Evolutionary conservation across 2,113 vertebrate species (phyloP).

Genomic region (Scomber japonicus): DNA sequence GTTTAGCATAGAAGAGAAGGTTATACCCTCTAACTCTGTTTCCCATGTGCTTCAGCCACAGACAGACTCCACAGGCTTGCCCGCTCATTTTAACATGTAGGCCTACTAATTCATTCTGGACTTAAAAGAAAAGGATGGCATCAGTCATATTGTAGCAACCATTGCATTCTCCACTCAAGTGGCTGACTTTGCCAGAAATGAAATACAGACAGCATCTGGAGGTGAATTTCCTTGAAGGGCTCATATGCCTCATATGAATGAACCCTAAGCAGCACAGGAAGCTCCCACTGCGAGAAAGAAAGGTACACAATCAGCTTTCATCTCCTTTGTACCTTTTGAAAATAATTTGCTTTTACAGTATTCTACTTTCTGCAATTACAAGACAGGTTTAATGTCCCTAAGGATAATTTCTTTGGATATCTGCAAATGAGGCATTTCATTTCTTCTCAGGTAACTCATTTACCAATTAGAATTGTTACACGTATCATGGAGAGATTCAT

Average conservation of each 20-base stretch:
- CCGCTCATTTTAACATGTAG: not conserved
- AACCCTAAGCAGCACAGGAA: not conserved
- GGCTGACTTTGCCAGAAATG: not conserved
- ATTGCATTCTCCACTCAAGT: not conserved
- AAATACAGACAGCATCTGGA: not conserved
- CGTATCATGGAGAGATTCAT: not conserved
- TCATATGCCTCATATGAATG: not conserved
- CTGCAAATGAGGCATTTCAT: slow-evolving; percentile 10
- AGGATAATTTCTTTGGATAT: slow-evolving; percentile 5
- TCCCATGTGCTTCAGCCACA: not conserved
- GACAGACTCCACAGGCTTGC: not conserved
- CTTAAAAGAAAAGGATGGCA: not conserved
- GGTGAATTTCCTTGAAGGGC: not conserved
- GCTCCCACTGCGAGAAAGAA: not conserved
- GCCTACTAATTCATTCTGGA: not conserved
- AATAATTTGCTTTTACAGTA: slow-evolving; percentile 2
- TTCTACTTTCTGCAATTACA: slow-evolving; percentile 34
- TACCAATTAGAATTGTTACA: not conserved
- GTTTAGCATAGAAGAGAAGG: not conserved
- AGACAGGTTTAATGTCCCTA: not conserved
- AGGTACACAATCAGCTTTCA: not conserved
- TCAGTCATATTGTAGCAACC: not conserved
- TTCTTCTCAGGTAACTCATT: slow-evolving; percentile 13
- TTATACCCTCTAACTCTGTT: not conserved
- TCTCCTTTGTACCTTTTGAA: not conserved